Evolutionary conservation across 1,140 invertebrate genomes (phyloP), one percentile per base, ranked within the genome.

Genomic region (Hestina assimilis): DNA sequence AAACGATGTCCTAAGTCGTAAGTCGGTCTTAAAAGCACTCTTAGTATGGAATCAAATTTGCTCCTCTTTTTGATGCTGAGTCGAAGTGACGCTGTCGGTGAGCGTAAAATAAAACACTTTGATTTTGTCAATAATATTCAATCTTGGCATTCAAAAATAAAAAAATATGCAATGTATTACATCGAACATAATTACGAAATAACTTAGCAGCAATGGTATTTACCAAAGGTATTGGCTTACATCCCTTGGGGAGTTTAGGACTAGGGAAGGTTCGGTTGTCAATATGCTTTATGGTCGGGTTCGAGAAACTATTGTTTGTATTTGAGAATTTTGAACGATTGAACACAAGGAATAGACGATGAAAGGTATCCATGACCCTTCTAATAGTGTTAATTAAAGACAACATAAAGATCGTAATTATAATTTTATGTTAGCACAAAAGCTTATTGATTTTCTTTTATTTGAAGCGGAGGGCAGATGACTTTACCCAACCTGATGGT

Each of bases 161-260:
- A 8, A 17, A 20, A 20, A 31, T 38, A 0, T 19, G 20, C 9
- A 1, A 0, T 28, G 47, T 45, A 26, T 41, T 46, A 8, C 4
- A 35, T 35, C 5, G 15, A 6, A 33, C 15, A 35, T 6, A 15
- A 14, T 35, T 35, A 35, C 12, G 6, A 47, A 45, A 41, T 55
- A 54, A 57, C 69, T 59, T 69, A 35, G 68, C 59, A 69, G 56
- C 65, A 70, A 80, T 79, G 72, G 69, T 74, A 80, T 72, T 80
- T 77, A 70, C 65, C 59, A 73, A 77, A 69, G 70, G 63, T 79
- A 83, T 83, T 79, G 78, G 81, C 79, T 83, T 79, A 67, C 61
- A 31, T 33, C 46, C 69, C 75, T 72, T 69, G 43, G 38, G n/a
- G 53, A 53, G 55, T 54, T 73, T 29, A 17, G 15, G 29, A 47